Evolutionary conservation across 2,888 invertebrate species (phyloP).

Genomic region (Helleia helle): DNA sequence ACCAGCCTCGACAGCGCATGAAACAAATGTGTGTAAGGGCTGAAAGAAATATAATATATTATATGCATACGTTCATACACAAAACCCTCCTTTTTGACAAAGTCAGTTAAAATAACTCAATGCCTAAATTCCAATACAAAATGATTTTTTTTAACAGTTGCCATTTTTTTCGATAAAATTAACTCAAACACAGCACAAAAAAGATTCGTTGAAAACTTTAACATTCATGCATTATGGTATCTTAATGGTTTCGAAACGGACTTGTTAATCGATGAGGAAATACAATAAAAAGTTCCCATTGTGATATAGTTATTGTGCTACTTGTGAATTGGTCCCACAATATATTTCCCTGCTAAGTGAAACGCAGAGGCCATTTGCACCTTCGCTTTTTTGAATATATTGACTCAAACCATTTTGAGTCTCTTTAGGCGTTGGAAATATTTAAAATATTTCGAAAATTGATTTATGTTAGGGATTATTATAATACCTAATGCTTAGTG

Average conservation of each 20-base stretch:
- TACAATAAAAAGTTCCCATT: slow-evolving; percentile 26
- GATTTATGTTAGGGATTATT: too few species aligned
- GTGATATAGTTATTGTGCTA: slow-evolving; percentile 34
- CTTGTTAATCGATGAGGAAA: slow-evolving; percentile 17
- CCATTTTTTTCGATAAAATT: too few species aligned
- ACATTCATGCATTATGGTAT: not conserved
- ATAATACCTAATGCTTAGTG: too few species aligned
- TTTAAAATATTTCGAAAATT: slow-evolving; percentile 6
- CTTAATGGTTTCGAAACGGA: slow-evolving; percentile 14
- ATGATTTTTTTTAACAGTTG: too few species aligned
- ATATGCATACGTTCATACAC: too few species aligned
- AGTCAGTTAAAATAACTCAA: too few species aligned
- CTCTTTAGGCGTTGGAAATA: not conserved
- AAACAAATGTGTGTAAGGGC: too few species aligned
- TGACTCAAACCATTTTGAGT: slow-evolving; percentile 3
- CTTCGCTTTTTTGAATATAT: slow-evolving; percentile 18
- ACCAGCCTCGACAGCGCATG: too few species aligned
- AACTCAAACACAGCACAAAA: too few species aligned
- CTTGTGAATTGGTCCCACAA: slow-evolving; percentile 32
- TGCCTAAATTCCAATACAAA: too few species aligned
- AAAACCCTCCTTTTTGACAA: too few species aligned
- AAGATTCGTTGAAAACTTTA: not conserved
- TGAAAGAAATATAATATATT: too few species aligned
- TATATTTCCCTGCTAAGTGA: slow-evolving; percentile 36
- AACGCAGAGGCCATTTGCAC: slow-evolving; percentile 33